These are phyloP conservation scores for Rhabdomys pumilio DNA, from an alignment of 2,797 vertebrate genomes.

Conservation along the genomic window DNA sequence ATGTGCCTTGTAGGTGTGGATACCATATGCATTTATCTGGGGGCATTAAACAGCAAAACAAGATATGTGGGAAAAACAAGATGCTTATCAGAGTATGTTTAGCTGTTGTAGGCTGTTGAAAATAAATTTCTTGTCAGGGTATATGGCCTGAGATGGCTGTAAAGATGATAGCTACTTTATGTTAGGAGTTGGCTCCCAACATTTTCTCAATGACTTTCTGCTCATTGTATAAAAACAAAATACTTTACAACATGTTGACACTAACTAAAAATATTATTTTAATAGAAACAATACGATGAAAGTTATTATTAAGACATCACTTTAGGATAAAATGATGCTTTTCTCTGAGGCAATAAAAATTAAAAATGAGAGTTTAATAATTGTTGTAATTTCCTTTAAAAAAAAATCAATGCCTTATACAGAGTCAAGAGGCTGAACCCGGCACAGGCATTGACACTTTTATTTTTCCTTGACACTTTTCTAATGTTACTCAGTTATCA, in stretches of 20 bases:
- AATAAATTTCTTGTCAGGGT: no score
- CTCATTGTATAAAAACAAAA: not conserved
- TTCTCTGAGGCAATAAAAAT: slow-evolving; percentile 58
- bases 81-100: no score
- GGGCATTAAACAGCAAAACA: no score
- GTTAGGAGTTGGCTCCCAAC: not conserved
- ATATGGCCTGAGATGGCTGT: no score
- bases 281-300: slow-evolving; percentile 33
- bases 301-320: not conserved
- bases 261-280: slow-evolving; percentile 38
- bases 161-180: no score
- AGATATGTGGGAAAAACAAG: no score
- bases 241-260: not conserved
- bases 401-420: not conserved
- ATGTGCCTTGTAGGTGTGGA: no score
- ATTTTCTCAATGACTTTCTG: not conserved
- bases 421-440: not conserved
- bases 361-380: not conserved
- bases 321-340: not conserved
- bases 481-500: not conserved
- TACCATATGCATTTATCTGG: no score
- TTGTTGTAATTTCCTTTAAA: not conserved
- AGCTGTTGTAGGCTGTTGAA: no score
- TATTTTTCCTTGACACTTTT: not conserved
- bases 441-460: not conserved